phyloP scores from a whole-genome alignment of 2,888 invertebrate genomes.

The Amphiduros pacificus region DNA sequence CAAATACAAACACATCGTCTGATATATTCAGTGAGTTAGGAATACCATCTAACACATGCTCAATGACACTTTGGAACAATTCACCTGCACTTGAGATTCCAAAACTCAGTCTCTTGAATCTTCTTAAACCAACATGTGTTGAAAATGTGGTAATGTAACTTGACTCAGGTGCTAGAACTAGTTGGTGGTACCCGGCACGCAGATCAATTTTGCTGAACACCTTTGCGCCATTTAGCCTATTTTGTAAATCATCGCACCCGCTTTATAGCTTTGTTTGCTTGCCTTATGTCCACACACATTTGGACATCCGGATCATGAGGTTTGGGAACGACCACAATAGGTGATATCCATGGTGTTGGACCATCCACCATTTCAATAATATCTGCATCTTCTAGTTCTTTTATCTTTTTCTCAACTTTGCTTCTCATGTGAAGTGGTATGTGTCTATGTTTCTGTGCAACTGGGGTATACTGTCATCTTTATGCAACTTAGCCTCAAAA shows the following conservation, averaged over 20 bases:
- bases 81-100: constrained; percentile 56
- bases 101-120: constrained; percentile 35
- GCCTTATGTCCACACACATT: constrained; percentile 34
- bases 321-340: constrained; percentile 6
- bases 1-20: constrained; percentile 55
- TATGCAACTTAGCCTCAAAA: neutral
- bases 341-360: constrained; percentile 9
- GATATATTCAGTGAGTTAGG: constrained; percentile 51
- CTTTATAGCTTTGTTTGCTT: constrained; percentile 32
- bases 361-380: neutral
- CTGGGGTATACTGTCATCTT: neutral
- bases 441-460: neutral
- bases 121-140: constrained; percentile 33
- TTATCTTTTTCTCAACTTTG: neutral
- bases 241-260: constrained; percentile 34
- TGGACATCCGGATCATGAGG: neutral
- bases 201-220: constrained; percentile 36
- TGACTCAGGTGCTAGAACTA: constrained; percentile 35
- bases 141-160: constrained; percentile 33
- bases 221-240: constrained; percentile 31
- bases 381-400: neutral
- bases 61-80: constrained; percentile 57
- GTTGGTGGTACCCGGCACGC: constrained; percentile 33
- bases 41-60: constrained; percentile 45
- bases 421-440: neutral